Evolutionary conservation across 2,113 vertebrate species (phyloP).

Genomic region (Tor tambroides): DNA sequence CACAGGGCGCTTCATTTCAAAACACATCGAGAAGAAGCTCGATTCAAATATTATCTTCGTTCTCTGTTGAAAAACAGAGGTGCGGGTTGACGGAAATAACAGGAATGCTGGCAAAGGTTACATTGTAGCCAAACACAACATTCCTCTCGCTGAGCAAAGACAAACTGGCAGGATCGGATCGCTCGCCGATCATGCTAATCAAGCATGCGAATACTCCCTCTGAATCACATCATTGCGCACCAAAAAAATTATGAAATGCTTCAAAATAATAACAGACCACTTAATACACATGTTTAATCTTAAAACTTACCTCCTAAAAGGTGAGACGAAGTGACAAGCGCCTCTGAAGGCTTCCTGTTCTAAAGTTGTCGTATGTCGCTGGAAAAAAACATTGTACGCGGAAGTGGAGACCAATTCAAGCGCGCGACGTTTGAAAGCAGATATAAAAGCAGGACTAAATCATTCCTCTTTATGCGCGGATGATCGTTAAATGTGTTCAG

Average conservation of each 20-base stretch:
- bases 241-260: background rate
- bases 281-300: background rate
- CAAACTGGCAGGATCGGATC: background rate
- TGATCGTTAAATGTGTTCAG: background rate
- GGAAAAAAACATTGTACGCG: conserved; percentile 73
- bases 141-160: conserved; percentile 37
- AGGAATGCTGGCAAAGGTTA: conserved; percentile 9
- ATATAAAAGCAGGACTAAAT: background rate
- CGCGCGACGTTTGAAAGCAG: conserved; percentile 15
- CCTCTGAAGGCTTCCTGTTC: conserved; percentile 69
- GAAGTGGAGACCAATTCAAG: conserved; percentile 70
- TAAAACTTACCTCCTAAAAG: conserved; percentile 69
- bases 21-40: background rate
- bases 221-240: background rate
- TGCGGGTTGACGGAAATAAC: background rate
- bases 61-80: background rate
- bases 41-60: background rate
- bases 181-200: conserved; percentile 2
- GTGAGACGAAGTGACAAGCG: conserved; percentile 63
- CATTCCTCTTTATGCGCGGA: background rate
- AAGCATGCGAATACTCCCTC: background rate
- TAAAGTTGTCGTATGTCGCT: conserved; percentile 72
- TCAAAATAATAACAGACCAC: background rate
- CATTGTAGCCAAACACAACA: conserved; percentile 56
- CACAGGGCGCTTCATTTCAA: background rate